These are phyloP conservation scores for Pelodiscus sinensis DNA, from an alignment of 2,113 vertebrate species.

Conservation along the genomic window DNA sequence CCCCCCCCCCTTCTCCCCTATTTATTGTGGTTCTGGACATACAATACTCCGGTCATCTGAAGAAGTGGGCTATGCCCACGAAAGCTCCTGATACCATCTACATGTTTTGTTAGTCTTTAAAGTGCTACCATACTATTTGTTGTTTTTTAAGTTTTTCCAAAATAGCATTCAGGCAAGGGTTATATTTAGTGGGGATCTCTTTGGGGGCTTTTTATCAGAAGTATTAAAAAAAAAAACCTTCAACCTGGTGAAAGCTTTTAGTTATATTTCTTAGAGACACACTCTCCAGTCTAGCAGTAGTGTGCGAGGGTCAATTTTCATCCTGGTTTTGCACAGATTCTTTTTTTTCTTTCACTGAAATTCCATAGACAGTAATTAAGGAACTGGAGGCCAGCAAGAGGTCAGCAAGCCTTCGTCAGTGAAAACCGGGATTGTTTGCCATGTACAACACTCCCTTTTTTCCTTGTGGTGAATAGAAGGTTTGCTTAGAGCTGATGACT, in stretches of 20 bases:
- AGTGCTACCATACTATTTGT: too few species aligned
- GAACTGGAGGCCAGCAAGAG: slow-evolving; percentile 90
- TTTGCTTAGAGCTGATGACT: slow-evolving; percentile 87
- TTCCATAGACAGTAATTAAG: slow-evolving; percentile 94
- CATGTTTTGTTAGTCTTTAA: too few species aligned
- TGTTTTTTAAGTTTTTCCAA: slow-evolving; percentile 33
- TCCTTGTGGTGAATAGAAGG: slow-evolving; percentile 87
- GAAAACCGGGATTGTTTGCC: slow-evolving; percentile 94
- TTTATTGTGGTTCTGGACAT: too few species aligned
- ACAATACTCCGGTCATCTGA: too few species aligned
- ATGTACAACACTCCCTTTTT: slow-evolving; percentile 93
- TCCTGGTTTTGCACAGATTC: slow-evolving; percentile 75
- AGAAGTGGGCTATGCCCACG: too few species aligned
- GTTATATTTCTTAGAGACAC: slow-evolving; percentile 63
- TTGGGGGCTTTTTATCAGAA: not conserved
- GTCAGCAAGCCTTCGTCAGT: slow-evolving; percentile 88
- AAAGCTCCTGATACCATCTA: too few species aligned
- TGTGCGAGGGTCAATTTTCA: slow-evolving; percentile 68
- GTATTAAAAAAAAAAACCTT: not conserved
- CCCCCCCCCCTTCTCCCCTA: too few species aligned
- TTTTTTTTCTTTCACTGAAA: slow-evolving; percentile 84
- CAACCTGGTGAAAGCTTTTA: slow-evolving; percentile 43
- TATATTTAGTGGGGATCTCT: slow-evolving; percentile 65
- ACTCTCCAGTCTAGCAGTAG: slow-evolving; percentile 34
- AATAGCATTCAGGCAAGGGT: slow-evolving; percentile 59